These are phyloP conservation scores for Neosilurus hyrtlii DNA, from an alignment of 2,797 vertebrate genomes.

Conservation along the genomic window DNA sequence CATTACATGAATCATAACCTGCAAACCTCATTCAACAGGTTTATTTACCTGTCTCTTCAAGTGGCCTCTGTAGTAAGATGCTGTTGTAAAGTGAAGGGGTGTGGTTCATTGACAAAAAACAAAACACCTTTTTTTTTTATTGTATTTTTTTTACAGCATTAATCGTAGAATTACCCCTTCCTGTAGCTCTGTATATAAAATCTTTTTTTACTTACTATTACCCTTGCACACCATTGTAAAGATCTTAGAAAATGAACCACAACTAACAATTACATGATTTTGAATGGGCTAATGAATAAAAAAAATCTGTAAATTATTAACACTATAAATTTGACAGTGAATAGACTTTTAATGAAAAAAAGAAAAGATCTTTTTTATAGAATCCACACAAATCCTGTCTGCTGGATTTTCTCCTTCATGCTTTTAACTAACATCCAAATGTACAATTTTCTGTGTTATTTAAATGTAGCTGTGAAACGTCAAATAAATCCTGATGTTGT, in stretches of 20 bases:
- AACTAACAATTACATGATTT: not conserved
- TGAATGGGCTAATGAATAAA: not conserved
- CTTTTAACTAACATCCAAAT: not conserved
- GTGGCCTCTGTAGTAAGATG: no score
- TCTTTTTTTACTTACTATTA: no score
- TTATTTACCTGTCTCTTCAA: no score
- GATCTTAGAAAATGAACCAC: not conserved
- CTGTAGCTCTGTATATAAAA: no score
- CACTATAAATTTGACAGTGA: not conserved
- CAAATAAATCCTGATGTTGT: not conserved
- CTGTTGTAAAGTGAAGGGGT: no score
- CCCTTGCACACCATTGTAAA: no score
- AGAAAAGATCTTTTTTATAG: not conserved
- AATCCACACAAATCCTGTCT: not conserved
- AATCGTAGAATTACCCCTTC: no score
- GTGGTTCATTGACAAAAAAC: no score
- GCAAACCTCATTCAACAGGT: no score
- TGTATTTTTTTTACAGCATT: no score
- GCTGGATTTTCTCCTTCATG: not conserved
- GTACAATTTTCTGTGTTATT: not conserved
- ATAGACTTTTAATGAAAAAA: not conserved
- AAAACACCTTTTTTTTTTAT: no score
- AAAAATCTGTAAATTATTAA: not conserved
- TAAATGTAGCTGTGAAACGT: slow-evolving; percentile 8
- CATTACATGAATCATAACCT: no score